A percentile compares a stretch with the other conserved stretches of the same genome.
Conservation (phyloP, 1,140 invertebrate genomes). For the Melipona quadrifasciata region DNA sequence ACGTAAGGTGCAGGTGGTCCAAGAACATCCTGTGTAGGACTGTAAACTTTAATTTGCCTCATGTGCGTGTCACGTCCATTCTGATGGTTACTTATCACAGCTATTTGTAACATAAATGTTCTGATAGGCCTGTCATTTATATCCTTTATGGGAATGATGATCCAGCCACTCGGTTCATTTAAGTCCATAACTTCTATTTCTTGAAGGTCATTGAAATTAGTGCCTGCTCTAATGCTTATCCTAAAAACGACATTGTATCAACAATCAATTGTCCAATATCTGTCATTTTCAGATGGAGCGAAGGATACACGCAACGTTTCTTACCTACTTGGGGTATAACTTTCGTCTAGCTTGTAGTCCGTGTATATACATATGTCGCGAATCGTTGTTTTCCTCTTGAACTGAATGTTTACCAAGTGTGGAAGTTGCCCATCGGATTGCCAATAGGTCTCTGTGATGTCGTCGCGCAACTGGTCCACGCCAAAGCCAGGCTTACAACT, state of each 20-base stretch:
- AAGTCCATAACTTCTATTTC: slow-evolving; percentile 97
- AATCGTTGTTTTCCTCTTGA: slow-evolving; percentile 97
- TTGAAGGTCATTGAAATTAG: slow-evolving; percentile 98
- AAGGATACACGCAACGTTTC: not conserved
- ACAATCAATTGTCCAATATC: not conserved
- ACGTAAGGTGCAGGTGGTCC: slow-evolving; percentile 88
- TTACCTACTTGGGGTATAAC: slow-evolving; percentile 96
- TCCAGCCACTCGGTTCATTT: slow-evolving; percentile 97
- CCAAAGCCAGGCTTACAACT: slow-evolving; percentile 99
- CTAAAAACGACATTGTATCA: slow-evolving; percentile 77
- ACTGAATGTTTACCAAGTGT: slow-evolving; percentile 99
- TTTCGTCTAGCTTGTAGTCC: slow-evolving; percentile 99
- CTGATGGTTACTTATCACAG: slow-evolving; percentile 98
- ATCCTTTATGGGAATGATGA: slow-evolving; percentile 95
- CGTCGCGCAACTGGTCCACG: slow-evolving; percentile 97
- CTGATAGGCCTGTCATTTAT: slow-evolving; percentile 93
- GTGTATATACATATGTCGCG: slow-evolving; percentile 98
- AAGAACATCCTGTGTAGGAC: slow-evolving; percentile 89
- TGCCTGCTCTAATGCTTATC: slow-evolving; percentile 96
- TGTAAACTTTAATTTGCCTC: slow-evolving; percentile 97
- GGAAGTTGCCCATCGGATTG: slow-evolving; percentile 99
- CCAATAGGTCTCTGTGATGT: slow-evolving; percentile 98
- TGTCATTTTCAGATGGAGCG: not conserved
- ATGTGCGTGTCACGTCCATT: slow-evolving; percentile 99
- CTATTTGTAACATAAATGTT: slow-evolving; percentile 98